Evolutionary conservation across 2,113 vertebrate genomes (phyloP).

Genomic region (Cisticola juncidis): DNA sequence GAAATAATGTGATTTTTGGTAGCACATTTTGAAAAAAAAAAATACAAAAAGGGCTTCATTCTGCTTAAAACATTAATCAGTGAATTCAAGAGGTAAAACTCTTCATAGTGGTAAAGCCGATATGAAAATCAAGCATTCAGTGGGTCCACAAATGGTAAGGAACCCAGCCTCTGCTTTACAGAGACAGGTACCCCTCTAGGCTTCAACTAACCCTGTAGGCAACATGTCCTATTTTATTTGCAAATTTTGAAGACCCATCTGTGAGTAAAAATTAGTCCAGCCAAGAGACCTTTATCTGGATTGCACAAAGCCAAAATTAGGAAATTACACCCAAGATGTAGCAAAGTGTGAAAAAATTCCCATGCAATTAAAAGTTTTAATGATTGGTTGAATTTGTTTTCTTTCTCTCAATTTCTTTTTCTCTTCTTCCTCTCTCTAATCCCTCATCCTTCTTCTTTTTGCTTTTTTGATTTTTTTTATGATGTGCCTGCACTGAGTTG

Average conservation of each 20-base stretch:
- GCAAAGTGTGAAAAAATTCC: not conserved
- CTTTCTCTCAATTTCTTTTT: not conserved
- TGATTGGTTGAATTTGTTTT: not conserved
- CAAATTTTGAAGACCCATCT: not conserved
- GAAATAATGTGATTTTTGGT: not conserved
- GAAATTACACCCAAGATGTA: not conserved
- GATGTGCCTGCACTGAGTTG: not conserved
- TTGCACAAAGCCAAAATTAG: not conserved
- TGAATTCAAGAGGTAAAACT: not conserved
- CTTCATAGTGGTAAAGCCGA: not conserved
- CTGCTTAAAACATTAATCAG: not conserved
- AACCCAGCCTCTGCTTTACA: not conserved
- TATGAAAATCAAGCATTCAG: not conserved
- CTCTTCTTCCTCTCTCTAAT: not conserved
- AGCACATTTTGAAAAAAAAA: not conserved
- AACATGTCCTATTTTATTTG: not conserved
- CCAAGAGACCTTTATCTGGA: not conserved
- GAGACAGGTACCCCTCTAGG: not conserved
- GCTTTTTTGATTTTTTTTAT: not conserved
- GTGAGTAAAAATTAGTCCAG: not conserved
- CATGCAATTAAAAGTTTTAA: not conserved
- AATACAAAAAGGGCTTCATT: not conserved
- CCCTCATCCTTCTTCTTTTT: not conserved
- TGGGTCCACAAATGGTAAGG: not conserved
- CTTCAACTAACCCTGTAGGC: not conserved